Base-by-base conservation (phyloP, 2,113 vertebrate species). In the Notechis scutatus region DNA sequence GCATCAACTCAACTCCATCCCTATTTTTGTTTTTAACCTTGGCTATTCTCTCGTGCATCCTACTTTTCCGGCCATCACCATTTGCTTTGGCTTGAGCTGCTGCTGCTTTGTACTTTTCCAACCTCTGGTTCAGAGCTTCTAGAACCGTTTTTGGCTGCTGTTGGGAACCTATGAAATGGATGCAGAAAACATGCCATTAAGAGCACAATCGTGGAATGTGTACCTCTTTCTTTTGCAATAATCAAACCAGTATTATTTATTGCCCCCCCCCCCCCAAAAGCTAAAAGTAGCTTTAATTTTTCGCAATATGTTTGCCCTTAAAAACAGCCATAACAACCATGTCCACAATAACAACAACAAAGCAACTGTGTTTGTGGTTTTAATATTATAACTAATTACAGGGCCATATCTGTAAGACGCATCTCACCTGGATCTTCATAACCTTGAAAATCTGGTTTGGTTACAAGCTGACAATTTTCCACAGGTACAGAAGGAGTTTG, bases 41-140 rank as follows among this genome's bases (percentile, higher is more conserved):
- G 94, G 98, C 98, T 55, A 99, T 99, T 57, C 99, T 98, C 29
- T 99, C 98, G 0, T 99, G 98, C 99, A 99, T 99, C 69, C 99
- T 98, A 91, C 98, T 98, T 95, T 99, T 99, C 91, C 99, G 98
- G 8, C 98, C 98, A 1, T 99, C 98, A 3, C 99, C 98, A 0
- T 93, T 96, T 15, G 98, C 97, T 97, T 98, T 99, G 54, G 99
- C 99, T 96, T 99, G 98, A 93, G 96, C 94, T 12, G 98, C 98
- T 4, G 99, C 99, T 42, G 99, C 97, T 55, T 59, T 97, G 94
- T 99, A 99, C 94, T 98, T 99, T 90, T 98, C 98, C 91, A 98
- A 96, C 93, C 99, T 98, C 95, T 99, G 99, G 92, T 99, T 98
- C 15, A 99, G 94, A 2, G 98, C 98, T 69, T 99, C 98, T 95